A percentile compares a stretch with the other conserved stretches of the same genome.
Conservation (phyloP, 64 coral and sea anemone genomes). For the Montipora sp. region DNA sequence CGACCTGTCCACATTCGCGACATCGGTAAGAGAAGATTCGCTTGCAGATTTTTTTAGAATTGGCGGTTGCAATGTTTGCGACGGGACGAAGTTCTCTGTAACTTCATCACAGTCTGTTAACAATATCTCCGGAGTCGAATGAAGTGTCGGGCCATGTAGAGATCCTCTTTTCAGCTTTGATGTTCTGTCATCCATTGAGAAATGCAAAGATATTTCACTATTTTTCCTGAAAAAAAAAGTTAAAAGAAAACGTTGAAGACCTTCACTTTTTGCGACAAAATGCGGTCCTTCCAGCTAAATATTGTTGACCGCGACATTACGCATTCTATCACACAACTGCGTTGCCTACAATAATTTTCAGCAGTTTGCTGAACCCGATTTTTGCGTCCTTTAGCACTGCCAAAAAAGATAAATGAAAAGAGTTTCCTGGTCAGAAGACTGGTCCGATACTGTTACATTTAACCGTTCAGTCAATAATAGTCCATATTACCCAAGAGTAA, state of each 20-base stretch:
- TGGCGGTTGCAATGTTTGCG: neutral
- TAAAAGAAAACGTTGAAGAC: neutral
- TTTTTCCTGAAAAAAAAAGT: constrained; percentile 27
- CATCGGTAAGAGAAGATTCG: constrained; percentile 27
- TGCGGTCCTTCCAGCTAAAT: no score
- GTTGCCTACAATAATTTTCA: no score
- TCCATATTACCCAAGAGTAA: no score
- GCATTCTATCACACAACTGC: no score
- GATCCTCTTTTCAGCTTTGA: constrained; percentile 46
- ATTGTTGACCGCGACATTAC: no score
- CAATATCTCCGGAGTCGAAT: constrained; percentile 35
- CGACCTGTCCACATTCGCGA: constrained; percentile 8
- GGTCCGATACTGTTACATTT: no score
- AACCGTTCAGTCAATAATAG: no score
- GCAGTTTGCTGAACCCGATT: no score
- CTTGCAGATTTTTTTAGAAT: constrained; percentile 3
- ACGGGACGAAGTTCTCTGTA: constrained; percentile 3
- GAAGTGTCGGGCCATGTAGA: neutral
- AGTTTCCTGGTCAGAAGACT: no score
- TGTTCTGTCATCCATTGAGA: constrained; percentile 15
- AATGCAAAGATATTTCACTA: constrained; percentile 50
- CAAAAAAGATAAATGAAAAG: no score
- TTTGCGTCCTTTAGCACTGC: no score
- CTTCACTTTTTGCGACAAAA: neutral
- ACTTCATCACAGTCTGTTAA: constrained; percentile 36